These are phyloP conservation scores for Clarias fuscus DNA, from an alignment of 2,797 vertebrate species.

Conservation along the genomic window DNA sequence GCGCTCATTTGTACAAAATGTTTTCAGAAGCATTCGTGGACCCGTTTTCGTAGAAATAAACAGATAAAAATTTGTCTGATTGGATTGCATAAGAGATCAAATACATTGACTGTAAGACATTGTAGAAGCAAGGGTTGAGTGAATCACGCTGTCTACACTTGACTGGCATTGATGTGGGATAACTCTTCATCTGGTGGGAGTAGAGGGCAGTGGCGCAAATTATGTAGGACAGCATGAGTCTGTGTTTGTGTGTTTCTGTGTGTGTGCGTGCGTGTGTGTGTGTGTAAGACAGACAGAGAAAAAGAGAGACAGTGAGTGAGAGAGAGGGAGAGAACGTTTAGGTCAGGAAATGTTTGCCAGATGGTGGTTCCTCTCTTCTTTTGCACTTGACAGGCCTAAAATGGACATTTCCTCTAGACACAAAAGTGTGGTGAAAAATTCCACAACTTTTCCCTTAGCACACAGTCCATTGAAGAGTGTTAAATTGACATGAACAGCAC, in stretches of 20 bases:
- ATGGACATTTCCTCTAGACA: neutral
- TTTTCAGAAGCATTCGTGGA: neutral
- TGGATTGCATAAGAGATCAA: constrained; percentile 26
- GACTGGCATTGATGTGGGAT: constrained; percentile 43
- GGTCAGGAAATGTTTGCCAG: constrained; percentile 31
- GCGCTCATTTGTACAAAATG: neutral
- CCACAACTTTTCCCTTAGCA: neutral
- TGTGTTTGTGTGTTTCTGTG: constrained; percentile 17
- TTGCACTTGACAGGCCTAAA: neutral
- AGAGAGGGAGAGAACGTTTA: neutral
- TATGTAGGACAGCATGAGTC: constrained; percentile 49
- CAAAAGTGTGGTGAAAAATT: constrained; percentile 13
- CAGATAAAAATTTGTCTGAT: neutral
- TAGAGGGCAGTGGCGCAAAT: constrained; percentile 52
- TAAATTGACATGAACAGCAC: neutral
- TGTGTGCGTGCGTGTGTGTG: neutral
- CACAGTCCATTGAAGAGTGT: neutral
- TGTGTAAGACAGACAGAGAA: constrained; percentile 10
- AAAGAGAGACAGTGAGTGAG: constrained; percentile 22
- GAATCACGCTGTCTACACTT: constrained; percentile 41
- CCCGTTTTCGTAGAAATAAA: neutral
- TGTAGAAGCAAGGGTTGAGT: constrained; percentile 21
- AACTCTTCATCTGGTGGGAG: constrained; percentile 50
- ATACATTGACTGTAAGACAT: constrained; percentile 15
- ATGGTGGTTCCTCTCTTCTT: neutral